A percentile compares a stretch with the other conserved stretches of the same genome.
These are phyloP conservation scores for Plagiodera versicolora DNA, from an alignment of 2,888 invertebrate species.

Conservation along the genomic window DNA sequence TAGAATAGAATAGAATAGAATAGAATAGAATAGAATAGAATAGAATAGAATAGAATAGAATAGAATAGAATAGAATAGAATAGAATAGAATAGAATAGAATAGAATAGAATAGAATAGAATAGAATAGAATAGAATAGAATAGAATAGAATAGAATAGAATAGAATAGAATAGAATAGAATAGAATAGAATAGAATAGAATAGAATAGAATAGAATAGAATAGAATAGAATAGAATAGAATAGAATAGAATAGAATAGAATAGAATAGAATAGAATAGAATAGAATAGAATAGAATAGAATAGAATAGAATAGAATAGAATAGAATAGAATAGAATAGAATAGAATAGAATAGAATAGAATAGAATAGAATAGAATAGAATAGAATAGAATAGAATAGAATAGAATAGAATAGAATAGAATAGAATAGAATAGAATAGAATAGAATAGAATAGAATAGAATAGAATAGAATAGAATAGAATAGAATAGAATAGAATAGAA, in stretches of 20 bases:
- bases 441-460: background rate
- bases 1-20: background rate
- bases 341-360: background rate
- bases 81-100: background rate
- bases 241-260: background rate
- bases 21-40: background rate
- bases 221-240: background rate
- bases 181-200: background rate
- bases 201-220: background rate
- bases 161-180: background rate
- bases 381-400: background rate
- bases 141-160: background rate
- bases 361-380: background rate
- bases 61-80: background rate
- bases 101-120: too few species aligned
- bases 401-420: too few species aligned
- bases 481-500: background rate
- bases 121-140: background rate
- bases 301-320: background rate
- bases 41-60: background rate
- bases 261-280: background rate
- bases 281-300: background rate
- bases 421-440: background rate
- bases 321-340: background rate
- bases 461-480: background rate